A percentile compares a stretch with the other conserved stretches of the same genome.
Evolutionary conservation across 2,888 invertebrate species (phyloP).

Genomic region (Melieria picta): DNA sequence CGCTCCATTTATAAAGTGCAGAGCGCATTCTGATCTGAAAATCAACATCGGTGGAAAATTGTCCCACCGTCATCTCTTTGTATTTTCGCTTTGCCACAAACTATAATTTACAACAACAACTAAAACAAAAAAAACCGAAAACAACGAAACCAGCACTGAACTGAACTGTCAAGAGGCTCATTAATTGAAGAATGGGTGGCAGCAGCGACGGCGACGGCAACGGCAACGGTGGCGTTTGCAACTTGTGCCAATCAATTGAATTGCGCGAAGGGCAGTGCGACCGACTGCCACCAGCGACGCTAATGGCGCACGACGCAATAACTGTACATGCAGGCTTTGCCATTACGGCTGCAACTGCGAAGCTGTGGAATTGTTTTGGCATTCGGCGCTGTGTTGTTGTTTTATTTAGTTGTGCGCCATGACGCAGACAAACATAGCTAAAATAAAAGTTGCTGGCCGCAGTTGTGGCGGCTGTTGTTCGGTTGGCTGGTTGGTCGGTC

Average conservation of each 20-base stretch:
- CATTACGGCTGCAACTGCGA: not conserved
- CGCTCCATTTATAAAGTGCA: too few relatives aligned
- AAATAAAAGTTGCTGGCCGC: not conserved
- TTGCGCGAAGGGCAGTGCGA: not conserved
- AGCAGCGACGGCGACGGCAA: too few relatives aligned
- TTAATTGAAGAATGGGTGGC: slow-evolving; percentile 56
- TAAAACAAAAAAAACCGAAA: slow-evolving; percentile 11
- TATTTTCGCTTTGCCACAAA: slow-evolving; percentile 5
- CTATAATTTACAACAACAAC: slow-evolving; percentile 24
- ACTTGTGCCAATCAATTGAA: too few relatives aligned
- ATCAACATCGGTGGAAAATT: too few relatives aligned
- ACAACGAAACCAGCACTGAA: slow-evolving; percentile 21
- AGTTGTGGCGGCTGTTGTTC: not conserved
- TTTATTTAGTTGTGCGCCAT: not conserved
- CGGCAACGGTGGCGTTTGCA: too few relatives aligned
- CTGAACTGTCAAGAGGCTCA: slow-evolving; percentile 59
- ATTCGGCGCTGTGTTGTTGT: not conserved
- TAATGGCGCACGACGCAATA: not conserved
- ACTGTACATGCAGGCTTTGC: not conserved
- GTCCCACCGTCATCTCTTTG: too few relatives aligned
- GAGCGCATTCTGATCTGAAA: too few relatives aligned
- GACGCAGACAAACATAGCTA: not conserved
- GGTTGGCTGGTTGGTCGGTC: too few relatives aligned
- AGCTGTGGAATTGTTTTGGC: not conserved
- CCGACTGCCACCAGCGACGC: not conserved